Evolutionary conservation across 1,140 invertebrate species (phyloP), one percentile per base, ranked within the genome.

Genomic region (Drosophila murphyi): DNA sequence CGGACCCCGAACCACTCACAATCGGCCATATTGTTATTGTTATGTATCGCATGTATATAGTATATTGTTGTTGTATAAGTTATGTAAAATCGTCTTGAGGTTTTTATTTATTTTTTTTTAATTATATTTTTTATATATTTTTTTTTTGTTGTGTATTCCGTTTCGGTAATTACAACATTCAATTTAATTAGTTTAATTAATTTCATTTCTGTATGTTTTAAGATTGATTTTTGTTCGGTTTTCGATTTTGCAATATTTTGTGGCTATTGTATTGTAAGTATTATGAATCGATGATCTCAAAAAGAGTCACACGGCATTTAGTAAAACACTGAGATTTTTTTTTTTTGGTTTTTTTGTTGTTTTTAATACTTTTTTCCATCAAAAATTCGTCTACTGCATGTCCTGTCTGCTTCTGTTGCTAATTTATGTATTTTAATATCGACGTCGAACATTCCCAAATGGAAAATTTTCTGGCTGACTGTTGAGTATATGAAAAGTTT

Each of bases 221-320:
- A 20, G 20, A 20, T 1, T 20, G 20, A 20, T 60, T 48, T 51
- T 37, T 56, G 6, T 31, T 10, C 7, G 3, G 5, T 63, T 60
- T 68, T 54, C 20, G 51, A 20, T 35, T 43, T 47, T 34, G 34
- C 37, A 10, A 32, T 72, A 10, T 60, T 52, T 54, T 35, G 34
- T 34, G 34, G 28, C 43, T 52, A 32, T 55, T 35, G 31, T 12
- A 10, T 59, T 48, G 50, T 28, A 20, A 43, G 50, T 55, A 28
- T 60, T 43, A 73, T 51, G 37, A 54, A 7, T 77, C 60, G 57
- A 67, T 80, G 71, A 70, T 73, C 81, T 85, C 81, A 85, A 83
- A 80, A 85, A 62, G 78, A 85, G 82, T 78, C 70, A 45, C 74
- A 47, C 69, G 69, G 78, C 50, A 57, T 76, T 63, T 77, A 56